These are phyloP conservation scores for Erythrolamprus reginae DNA, from an alignment of 2,113 vertebrate genomes.

Conservation along the genomic window DNA sequence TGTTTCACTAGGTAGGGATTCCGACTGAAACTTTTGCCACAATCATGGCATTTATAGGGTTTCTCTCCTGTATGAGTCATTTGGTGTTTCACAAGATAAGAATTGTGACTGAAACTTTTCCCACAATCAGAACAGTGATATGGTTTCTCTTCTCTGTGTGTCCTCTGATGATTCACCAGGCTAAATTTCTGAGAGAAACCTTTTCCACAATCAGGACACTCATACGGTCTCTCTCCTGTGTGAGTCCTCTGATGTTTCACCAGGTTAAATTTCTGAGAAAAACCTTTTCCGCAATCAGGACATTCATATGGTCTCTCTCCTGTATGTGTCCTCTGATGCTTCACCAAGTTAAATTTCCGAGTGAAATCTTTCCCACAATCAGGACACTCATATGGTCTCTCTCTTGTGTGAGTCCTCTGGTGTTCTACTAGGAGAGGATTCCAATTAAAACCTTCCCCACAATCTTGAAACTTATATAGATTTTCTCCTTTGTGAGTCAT, in stretches of 20 bases:
- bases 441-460: neutral
- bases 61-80: too few species aligned
- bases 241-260: neutral
- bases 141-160: neutral
- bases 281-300: neutral
- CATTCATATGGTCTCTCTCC: neutral
- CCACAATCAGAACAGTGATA: neutral
- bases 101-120: too few species aligned
- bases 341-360: neutral
- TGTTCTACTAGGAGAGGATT: neutral
- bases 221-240: neutral
- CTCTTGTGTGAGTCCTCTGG: neutral
- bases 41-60: neutral
- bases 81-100: too few species aligned
- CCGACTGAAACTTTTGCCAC: neutral
- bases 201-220: neutral
- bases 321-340: neutral
- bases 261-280: neutral
- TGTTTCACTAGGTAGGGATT: neutral
- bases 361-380: too few species aligned
- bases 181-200: neutral
- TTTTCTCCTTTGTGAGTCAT: neutral
- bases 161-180: neutral
- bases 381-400: too few species aligned
- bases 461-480: neutral